These are phyloP conservation scores for Azemiops feae DNA, from an alignment of 2,113 vertebrate species.

Conservation along the genomic window DNA sequence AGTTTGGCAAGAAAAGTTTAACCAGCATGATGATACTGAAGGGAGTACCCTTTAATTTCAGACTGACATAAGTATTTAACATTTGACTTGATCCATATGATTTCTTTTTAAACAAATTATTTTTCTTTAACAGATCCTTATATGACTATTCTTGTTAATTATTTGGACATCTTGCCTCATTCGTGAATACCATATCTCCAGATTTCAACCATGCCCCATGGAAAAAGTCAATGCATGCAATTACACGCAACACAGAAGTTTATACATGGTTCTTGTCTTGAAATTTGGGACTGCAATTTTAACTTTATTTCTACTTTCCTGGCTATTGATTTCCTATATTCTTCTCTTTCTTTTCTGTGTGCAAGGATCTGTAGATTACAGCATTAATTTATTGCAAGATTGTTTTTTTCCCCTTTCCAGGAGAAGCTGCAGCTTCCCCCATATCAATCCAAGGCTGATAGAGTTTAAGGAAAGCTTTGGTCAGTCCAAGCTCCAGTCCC, in stretches of 20 bases:
- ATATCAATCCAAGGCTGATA: not conserved
- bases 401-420: not conserved
- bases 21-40: not conserved
- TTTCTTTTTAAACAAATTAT: not conserved
- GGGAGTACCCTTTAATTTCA: conserved; percentile 2
- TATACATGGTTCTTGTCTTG: not conserved
- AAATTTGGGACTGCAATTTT: not conserved
- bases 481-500: not conserved
- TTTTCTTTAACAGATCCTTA: not conserved
- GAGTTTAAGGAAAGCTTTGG: not conserved
- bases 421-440: not conserved
- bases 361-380: not conserved
- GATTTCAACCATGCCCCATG: not conserved
- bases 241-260: not conserved
- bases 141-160: not conserved
- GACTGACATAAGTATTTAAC: not conserved
- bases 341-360: not conserved
- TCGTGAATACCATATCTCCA: not conserved
- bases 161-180: not conserved
- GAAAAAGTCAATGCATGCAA: not conserved
- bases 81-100: not conserved
- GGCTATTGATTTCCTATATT: not conserved
- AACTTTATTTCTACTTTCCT: not conserved
- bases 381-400: not conserved
- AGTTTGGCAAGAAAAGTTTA: not conserved